These are phyloP conservation scores for Nineta flava DNA, from an alignment of 2,888 invertebrate genomes.

Conservation along the genomic window DNA sequence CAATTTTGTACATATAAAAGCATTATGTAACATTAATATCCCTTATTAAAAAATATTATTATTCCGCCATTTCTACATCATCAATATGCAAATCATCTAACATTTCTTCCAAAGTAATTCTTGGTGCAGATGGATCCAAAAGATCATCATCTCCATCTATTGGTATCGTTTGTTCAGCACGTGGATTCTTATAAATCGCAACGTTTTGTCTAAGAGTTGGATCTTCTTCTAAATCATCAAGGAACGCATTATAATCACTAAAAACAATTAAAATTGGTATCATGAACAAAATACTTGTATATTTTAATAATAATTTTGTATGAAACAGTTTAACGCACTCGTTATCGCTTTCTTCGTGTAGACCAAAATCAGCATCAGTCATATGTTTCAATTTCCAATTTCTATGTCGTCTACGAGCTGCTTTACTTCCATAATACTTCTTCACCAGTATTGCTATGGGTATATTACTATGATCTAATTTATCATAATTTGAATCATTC, in stretches of 20 bases:
- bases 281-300: constrained; percentile 3
- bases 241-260: constrained; percentile 87
- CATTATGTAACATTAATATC: no score
- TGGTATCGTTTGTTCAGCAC: constrained; percentile 32
- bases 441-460: constrained; percentile 93
- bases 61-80: constrained; percentile 61
- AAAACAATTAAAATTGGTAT: constrained; percentile 12
- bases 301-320: constrained; percentile 5
- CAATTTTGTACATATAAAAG: no score
- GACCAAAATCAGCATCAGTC: constrained; percentile 44
- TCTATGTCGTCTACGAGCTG: constrained; percentile 53
- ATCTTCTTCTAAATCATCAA: constrained; percentile 96
- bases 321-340: constrained; percentile 31
- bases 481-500: constrained; percentile 80
- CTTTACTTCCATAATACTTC: constrained; percentile 67
- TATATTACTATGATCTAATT: constrained; percentile 45
- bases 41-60: constrained; percentile 11
- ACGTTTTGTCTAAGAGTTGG: constrained; percentile 74
- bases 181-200: constrained; percentile 66
- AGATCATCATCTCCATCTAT: constrained; percentile 38
- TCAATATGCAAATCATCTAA: constrained; percentile 74
- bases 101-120: constrained; percentile 83
- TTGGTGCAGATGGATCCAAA: constrained; percentile 49
- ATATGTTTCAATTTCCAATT: constrained; percentile 89
- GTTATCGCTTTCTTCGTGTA: constrained; percentile 45